phyloP scores from a whole-genome alignment of 2,888 invertebrate genomes.

The Xylota sylvarum region DNA sequence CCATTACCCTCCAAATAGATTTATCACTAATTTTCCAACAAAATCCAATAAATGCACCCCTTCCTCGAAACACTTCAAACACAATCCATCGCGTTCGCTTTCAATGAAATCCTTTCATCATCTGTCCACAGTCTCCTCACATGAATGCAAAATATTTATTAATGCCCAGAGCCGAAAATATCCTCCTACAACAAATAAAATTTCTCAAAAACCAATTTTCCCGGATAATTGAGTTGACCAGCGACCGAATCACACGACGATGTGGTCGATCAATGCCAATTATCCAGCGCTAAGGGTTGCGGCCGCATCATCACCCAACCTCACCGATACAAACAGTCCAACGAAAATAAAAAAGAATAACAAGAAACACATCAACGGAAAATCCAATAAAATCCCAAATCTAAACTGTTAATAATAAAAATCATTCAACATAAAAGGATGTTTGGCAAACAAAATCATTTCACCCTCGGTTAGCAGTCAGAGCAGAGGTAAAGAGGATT shows the following conservation, averaged over 20 bases:
- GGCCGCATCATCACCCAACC: constrained; percentile 31
- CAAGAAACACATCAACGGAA: constrained; percentile 68
- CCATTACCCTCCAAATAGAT: neutral
- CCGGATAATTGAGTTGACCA: constrained; percentile 72
- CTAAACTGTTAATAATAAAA: constrained; percentile 76
- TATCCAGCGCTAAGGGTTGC: constrained; percentile 54
- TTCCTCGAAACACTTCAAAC: constrained; percentile 31
- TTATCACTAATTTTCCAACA: constrained; percentile 25
- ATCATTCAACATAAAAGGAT: constrained; percentile 71
- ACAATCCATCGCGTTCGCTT: constrained; percentile 1
- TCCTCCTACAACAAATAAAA: constrained; percentile 27
- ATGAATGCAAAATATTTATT: constrained; percentile 52
- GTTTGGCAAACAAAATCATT: constrained; percentile 75
- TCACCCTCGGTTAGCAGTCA: constrained; percentile 63
- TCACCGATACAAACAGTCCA: constrained; percentile 25
- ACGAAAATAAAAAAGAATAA: constrained; percentile 53
- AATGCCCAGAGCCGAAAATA: constrained; percentile 50
- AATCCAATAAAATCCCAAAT: constrained; percentile 76
- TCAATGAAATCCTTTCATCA: constrained; percentile 32
- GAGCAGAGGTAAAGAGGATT: constrained; percentile 43
- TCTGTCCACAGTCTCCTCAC: constrained; percentile 21
- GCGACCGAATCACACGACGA: constrained; percentile 64
- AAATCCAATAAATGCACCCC: constrained; percentile 43
- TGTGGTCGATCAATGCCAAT: constrained; percentile 75
- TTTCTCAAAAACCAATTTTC: constrained; percentile 70